These are phyloP conservation scores for Chloropsis hardwickii DNA, from an alignment of 2,113 vertebrate species.

Conservation along the genomic window DNA sequence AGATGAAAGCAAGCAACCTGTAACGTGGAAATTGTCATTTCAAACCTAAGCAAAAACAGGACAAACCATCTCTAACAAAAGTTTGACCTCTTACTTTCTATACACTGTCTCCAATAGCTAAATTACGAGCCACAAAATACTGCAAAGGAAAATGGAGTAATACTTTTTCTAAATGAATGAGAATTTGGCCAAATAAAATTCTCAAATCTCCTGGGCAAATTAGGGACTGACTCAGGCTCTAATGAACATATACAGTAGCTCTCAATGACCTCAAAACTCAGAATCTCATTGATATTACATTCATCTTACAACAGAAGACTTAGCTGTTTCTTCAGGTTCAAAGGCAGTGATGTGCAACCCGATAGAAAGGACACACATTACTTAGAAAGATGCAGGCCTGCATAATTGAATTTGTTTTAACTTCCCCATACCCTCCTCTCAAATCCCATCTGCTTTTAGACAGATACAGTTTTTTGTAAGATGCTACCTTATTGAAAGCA, in stretches of 20 bases:
- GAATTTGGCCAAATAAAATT: neutral
- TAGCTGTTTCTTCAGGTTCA: neutral
- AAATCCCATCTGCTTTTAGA: neutral
- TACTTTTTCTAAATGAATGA: neutral
- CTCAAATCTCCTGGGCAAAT: neutral
- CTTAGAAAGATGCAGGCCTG: neutral
- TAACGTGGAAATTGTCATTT: neutral
- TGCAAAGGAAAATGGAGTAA: neutral
- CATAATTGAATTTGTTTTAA: neutral
- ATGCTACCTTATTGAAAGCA: neutral
- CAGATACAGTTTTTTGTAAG: neutral
- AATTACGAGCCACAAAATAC: neutral
- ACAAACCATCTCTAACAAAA: constrained; percentile 8
- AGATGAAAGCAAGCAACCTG: neutral
- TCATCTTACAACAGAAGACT: neutral
- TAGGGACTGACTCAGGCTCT: neutral
- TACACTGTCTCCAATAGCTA: neutral
- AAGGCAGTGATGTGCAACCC: neutral
- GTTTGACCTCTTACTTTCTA: constrained; percentile 5
- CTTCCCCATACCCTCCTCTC: rapidly evolving
- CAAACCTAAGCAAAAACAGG: neutral
- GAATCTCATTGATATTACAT: neutral
- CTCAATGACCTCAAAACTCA: neutral
- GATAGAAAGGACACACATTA: neutral
- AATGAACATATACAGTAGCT: neutral